Percentiles rank a stretch among this genome's conserved stretches.
These are phyloP conservation scores for Lepidochrysops patricia DNA, from an alignment of 2,888 invertebrate genomes.

Conservation along the genomic window DNA sequence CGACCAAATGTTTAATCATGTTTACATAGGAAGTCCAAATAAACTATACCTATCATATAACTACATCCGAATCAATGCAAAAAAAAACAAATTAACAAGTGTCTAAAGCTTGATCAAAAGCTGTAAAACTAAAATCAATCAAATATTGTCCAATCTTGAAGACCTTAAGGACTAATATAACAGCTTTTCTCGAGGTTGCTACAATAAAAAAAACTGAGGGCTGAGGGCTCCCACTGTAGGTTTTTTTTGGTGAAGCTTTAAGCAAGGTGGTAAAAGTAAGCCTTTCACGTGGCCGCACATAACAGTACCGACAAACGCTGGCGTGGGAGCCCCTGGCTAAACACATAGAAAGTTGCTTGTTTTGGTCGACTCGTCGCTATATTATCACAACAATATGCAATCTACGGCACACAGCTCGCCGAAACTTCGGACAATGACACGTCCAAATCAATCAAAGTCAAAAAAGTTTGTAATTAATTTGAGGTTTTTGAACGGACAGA, in stretches of 20 bases:
- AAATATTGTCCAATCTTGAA: too few species aligned
- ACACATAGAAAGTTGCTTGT: constrained; percentile 35
- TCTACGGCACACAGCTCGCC: neutral
- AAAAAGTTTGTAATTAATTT: neutral
- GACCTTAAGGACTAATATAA: too few species aligned
- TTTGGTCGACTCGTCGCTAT: neutral
- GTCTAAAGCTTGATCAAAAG: too few species aligned
- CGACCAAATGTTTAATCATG: too few species aligned
- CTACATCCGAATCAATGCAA: too few species aligned
- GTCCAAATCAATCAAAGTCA: neutral
- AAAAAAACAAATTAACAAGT: too few species aligned
- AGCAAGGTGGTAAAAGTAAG: constrained; percentile 18
- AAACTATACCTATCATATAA: too few species aligned
- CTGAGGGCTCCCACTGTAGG: too few species aligned
- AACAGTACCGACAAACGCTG: constrained; percentile 37
- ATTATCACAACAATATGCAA: constrained; percentile 6
- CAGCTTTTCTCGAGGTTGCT: too few species aligned
- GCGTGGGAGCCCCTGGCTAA: constrained; percentile 53
- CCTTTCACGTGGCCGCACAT: constrained; percentile 27
- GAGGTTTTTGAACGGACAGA: neutral
- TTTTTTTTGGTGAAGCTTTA: too few species aligned
- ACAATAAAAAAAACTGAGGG: too few species aligned
- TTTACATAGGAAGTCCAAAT: neutral
- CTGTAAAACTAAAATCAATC: too few species aligned
- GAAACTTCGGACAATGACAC: neutral